phyloP scores from a whole-genome alignment of 2,113 vertebrate species.

The Urocolius indicus region DNA sequence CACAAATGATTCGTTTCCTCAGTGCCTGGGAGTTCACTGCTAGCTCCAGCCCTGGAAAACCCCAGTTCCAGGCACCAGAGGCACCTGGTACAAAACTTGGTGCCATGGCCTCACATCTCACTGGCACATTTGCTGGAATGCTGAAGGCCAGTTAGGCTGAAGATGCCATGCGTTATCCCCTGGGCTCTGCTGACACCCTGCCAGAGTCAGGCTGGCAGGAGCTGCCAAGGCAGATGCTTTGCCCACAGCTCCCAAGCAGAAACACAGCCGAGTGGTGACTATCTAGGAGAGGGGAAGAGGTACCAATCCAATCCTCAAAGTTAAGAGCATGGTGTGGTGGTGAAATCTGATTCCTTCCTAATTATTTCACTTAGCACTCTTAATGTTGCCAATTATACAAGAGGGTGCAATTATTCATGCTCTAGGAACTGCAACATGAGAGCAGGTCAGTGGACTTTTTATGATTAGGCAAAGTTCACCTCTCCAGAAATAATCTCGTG shows the following conservation, averaged over 20 bases:
- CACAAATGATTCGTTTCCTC: not conserved
- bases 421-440: slow-evolving; percentile 25
- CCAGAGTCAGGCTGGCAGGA: slow-evolving; percentile 53
- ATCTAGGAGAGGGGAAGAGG: not conserved
- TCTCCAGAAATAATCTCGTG: slow-evolving; percentile 51
- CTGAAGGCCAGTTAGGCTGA: not conserved
- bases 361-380: slow-evolving; percentile 52
- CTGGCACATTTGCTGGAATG: not conserved
- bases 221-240: slow-evolving; percentile 45
- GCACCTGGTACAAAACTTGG: not conserved
- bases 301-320: not conserved
- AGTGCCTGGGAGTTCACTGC: not conserved
- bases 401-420: slow-evolving; percentile 45
- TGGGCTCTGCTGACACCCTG: slow-evolving; percentile 41
- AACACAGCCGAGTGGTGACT: not conserved
- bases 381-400: slow-evolving; percentile 60
- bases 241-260: slow-evolving; percentile 12
- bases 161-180: not conserved
- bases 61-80: not conserved
- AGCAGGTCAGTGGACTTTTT: slow-evolving; percentile 54
- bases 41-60: not conserved
- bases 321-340: not conserved
- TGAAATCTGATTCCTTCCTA: slow-evolving; percentile 10
- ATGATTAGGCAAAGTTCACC: slow-evolving; percentile 61
- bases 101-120: not conserved